Evolutionary conservation across 2,888 invertebrate species (phyloP).

Genomic region (Glaucopsyche alexis): DNA sequence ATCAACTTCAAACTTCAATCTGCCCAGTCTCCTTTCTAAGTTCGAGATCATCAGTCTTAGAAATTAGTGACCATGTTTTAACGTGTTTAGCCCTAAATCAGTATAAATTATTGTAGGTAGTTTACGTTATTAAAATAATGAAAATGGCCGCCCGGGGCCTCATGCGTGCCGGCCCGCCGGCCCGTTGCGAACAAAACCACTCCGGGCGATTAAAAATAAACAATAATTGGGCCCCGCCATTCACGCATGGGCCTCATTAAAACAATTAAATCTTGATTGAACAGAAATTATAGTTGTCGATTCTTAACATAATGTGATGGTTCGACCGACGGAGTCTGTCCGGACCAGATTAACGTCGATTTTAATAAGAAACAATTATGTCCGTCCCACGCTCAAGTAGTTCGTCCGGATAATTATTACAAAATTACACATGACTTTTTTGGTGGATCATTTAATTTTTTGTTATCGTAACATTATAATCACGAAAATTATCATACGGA

Average conservation of each 20-base stretch:
- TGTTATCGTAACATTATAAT: conserved; percentile 45
- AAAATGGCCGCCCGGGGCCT: conserved; percentile 76
- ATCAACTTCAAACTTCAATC: background rate
- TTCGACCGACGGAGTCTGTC: conserved; percentile 70
- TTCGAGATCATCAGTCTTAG: conserved; percentile 21
- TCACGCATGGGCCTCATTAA: conserved; percentile 80
- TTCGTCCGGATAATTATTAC: conserved; percentile 74
- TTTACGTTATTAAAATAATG: conserved; percentile 81
- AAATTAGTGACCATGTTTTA: conserved; percentile 53
- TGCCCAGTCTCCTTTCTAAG: background rate
- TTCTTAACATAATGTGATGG: conserved; percentile 77
- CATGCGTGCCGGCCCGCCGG: conserved; percentile 77
- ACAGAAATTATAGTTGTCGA: conserved; percentile 81
- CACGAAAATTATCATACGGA: conserved; percentile 28
- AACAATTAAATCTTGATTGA: conserved; percentile 81
- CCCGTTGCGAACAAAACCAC: conserved; percentile 78
- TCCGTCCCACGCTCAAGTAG: conserved; percentile 76
- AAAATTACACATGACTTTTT: conserved; percentile 74
- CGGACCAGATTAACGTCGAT: conserved; percentile 78
- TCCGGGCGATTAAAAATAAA: conserved; percentile 80
- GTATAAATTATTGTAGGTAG: conserved; percentile 80
- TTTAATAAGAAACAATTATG: conserved; percentile 80
- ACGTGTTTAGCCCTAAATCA: conserved; percentile 79
- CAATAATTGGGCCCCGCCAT: conserved; percentile 79
- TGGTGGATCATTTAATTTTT: conserved; percentile 68